phyloP scores from a whole-genome alignment of 2,888 invertebrate species.

The Philopedon plagiatum region DNA sequence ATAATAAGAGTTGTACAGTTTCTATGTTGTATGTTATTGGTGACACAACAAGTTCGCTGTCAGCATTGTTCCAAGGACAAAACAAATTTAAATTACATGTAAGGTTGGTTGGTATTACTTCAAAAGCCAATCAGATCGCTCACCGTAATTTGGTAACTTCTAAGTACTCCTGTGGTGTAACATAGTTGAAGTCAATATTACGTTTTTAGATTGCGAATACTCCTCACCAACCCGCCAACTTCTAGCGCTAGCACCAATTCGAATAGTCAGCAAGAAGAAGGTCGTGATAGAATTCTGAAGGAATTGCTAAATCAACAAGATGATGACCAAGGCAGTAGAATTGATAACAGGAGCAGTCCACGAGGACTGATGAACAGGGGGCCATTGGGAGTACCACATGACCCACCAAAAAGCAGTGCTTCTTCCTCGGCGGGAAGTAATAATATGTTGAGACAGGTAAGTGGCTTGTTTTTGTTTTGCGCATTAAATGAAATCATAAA shows the following conservation, averaged over 20 bases:
- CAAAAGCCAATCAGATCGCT: too few species aligned
- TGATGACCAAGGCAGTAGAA: slow-evolving; percentile 70
- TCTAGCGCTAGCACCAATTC: slow-evolving; percentile 58
- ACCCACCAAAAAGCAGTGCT: slow-evolving; percentile 56
- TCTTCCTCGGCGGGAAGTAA: slow-evolving; percentile 62
- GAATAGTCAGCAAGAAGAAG: slow-evolving; percentile 62
- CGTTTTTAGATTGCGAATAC: slow-evolving; percentile 70
- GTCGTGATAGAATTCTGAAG: slow-evolving; percentile 72
- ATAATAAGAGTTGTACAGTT: too few species aligned
- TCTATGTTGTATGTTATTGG: too few species aligned
- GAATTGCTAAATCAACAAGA: slow-evolving; percentile 79
- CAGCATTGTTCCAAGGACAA: too few species aligned
- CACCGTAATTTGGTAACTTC: too few species aligned
- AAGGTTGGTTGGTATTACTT: too few species aligned
- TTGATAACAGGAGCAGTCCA: slow-evolving; percentile 68
- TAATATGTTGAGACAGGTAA: slow-evolving; percentile 79
- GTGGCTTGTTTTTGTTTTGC: slow-evolving; percentile 37
- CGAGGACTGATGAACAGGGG: slow-evolving; percentile 60
- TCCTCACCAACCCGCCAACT: slow-evolving; percentile 72
- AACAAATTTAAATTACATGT: too few species aligned
- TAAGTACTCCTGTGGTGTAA: too few species aligned
- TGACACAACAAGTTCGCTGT: too few species aligned
- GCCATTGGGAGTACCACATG: slow-evolving; percentile 66
- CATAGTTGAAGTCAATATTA: not conserved
- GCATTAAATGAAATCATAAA: too few species aligned